phyloP scores from a whole-genome alignment of 53 echinoderm and acorn worm genomes.

The Apostichopus leukothele region DNA sequence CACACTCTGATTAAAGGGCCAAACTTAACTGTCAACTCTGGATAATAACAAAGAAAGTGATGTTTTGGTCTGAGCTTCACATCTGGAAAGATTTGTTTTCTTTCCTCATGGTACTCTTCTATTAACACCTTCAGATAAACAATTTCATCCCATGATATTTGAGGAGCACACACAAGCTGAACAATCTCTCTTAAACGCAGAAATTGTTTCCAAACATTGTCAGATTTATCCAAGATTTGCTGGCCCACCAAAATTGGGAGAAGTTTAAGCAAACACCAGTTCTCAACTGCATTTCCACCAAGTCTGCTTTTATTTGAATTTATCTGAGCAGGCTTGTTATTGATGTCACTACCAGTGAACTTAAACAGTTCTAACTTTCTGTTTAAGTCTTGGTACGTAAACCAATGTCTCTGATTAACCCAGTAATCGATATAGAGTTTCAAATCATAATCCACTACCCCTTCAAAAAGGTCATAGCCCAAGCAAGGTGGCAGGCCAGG shows the following conservation, averaged over 20 bases:
- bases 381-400: conserved; percentile 53
- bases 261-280: conserved; percentile 59
- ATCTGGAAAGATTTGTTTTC: conserved; percentile 50
- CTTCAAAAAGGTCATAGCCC: conserved; percentile 70
- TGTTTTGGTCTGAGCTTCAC: conserved; percentile 58
- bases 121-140: conserved; percentile 37
- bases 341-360: conserved; percentile 35
- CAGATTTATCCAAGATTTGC: conserved; percentile 40
- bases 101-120: conserved; percentile 49
- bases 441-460: conserved; percentile 57
- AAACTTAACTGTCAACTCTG: conserved; percentile 53
- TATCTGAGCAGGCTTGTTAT: conserved; percentile 41
- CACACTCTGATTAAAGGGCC: conserved; percentile 69
- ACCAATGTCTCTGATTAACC: conserved; percentile 47
- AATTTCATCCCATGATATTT: conserved; percentile 52
- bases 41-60: conserved; percentile 58
- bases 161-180: conserved; percentile 50
- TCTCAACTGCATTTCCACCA: conserved; percentile 61
- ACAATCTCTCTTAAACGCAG: conserved; percentile 53
- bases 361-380: conserved; percentile 45
- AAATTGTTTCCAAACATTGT: conserved; percentile 51
- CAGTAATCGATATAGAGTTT: conserved; percentile 50
- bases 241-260: conserved; percentile 53
- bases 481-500: conserved; percentile 71
- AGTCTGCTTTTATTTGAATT: conserved; percentile 31